Evolutionary conservation across 1,140 invertebrate genomes (phyloP).

Genomic region (Apocrypta bakeri): DNA sequence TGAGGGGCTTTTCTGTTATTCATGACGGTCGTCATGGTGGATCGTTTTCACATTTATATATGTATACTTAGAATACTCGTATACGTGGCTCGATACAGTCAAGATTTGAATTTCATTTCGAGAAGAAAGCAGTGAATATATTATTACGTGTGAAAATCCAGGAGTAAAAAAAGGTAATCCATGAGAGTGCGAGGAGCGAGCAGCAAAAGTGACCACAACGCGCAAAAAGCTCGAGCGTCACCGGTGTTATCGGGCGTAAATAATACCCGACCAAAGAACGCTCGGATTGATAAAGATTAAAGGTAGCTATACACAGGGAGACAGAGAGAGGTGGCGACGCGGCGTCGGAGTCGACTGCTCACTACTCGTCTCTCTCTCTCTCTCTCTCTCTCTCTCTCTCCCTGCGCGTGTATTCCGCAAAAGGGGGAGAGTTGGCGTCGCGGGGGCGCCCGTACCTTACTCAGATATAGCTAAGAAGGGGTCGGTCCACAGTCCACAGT

Average conservation of each 20-base stretch:
- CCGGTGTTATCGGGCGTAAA: conserved; percentile 70
- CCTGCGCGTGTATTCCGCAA: not conserved
- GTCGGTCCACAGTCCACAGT: not conserved
- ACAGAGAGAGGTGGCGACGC: conserved; percentile 60
- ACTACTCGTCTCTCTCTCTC: not conserved
- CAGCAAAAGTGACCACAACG: too few species aligned
- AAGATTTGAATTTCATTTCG: too few species aligned
- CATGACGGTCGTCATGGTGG: not conserved
- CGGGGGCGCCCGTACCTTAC: conserved; percentile 69
- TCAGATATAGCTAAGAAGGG: conserved; percentile 9
- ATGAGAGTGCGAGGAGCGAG: too few species aligned
- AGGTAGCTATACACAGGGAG: conserved; percentile 60
- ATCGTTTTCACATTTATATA: not conserved
- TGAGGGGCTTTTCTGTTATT: not conserved
- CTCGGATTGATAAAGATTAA: conserved; percentile 75
- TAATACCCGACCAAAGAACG: conserved; percentile 62
- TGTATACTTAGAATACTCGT: too few species aligned
- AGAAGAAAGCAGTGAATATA: too few species aligned
- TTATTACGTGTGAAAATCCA: too few species aligned
- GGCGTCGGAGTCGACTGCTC: conserved; percentile 11
- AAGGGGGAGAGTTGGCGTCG: not conserved
- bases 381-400: too few species aligned
- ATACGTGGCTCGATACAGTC: too few species aligned
- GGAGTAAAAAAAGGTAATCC: too few species aligned
- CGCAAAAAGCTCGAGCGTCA: not conserved